Conservation (phyloP, 2,888 invertebrate genomes). For the Meghimatium bilineatum region DNA sequence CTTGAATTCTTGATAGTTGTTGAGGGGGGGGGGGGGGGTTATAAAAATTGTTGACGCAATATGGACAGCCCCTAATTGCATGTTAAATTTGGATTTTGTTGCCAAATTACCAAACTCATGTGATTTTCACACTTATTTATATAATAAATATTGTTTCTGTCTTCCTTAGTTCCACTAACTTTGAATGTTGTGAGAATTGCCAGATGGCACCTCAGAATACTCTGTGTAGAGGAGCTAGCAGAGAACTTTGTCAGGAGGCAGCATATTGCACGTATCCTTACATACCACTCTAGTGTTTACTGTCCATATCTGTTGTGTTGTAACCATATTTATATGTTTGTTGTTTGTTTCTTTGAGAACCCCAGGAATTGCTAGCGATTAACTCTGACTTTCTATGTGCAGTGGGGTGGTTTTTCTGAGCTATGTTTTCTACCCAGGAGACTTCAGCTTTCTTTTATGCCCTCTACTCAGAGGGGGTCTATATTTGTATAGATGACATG, state of each 20-base stretch:
- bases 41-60: too few relatives aligned
- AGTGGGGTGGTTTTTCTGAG: too few relatives aligned
- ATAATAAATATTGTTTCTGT: constrained; percentile 3
- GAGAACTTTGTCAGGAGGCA: constrained; percentile 55
- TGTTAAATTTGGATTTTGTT: neutral
- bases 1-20: too few relatives aligned
- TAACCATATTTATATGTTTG: neutral
- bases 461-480: too few relatives aligned
- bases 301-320: neutral
- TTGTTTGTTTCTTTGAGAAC: neutral
- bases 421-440: too few relatives aligned
- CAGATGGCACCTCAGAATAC: constrained; percentile 85
- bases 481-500: too few relatives aligned
- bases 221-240: constrained; percentile 55
- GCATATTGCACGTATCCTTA: constrained; percentile 66
- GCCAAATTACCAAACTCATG: neutral
- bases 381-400: too few relatives aligned
- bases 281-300: neutral
- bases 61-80: too few relatives aligned
- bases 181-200: constrained; percentile 93
- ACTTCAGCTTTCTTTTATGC: too few relatives aligned
- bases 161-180: constrained; percentile 90
- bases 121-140: too few relatives aligned
- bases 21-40: too few relatives aligned
- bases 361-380: too few relatives aligned